Percentiles rank a stretch among this genome's conserved stretches.
These are phyloP conservation scores for Pseudomyrmex pallidus DNA, from an alignment of 1,140 invertebrate species.

Conservation along the genomic window DNA sequence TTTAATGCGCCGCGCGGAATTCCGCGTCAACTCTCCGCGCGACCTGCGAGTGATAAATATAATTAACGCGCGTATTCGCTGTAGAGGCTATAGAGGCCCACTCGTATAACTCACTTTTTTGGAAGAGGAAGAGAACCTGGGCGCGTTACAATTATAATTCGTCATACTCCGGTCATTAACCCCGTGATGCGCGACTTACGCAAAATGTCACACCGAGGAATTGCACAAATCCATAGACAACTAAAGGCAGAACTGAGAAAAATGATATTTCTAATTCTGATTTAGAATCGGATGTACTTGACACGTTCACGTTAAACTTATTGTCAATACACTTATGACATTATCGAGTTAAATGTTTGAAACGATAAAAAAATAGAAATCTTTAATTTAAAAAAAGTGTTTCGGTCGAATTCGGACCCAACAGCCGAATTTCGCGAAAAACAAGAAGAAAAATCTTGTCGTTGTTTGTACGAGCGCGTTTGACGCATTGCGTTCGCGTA, in stretches of 20 bases:
- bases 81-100: neutral
- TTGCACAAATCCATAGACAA: neutral
- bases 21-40: slow-evolving; percentile 44
- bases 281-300: neutral
- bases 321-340: too few relatives aligned
- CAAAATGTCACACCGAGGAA: neutral
- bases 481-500: neutral
- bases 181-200: neutral
- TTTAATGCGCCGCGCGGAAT: slow-evolving; percentile 53
- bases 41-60: slow-evolving; percentile 54
- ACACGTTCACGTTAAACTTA: too few relatives aligned
- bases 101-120: slow-evolving; percentile 15
- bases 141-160: slow-evolving; percentile 52
- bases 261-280: too few relatives aligned
- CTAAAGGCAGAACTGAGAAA: neutral
- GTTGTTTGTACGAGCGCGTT: neutral
- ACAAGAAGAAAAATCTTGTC: neutral
- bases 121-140: neutral
- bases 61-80: slow-evolving; percentile 42
- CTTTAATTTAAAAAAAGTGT: too few relatives aligned
- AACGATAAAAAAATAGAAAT: too few relatives aligned
- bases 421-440: neutral
- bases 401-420: neutral
- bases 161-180: slow-evolving; percentile 29
- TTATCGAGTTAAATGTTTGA: too few relatives aligned